Conservation (phyloP, 2,797 vertebrate species). For the Pseudochaenichthys georgianus region DNA sequence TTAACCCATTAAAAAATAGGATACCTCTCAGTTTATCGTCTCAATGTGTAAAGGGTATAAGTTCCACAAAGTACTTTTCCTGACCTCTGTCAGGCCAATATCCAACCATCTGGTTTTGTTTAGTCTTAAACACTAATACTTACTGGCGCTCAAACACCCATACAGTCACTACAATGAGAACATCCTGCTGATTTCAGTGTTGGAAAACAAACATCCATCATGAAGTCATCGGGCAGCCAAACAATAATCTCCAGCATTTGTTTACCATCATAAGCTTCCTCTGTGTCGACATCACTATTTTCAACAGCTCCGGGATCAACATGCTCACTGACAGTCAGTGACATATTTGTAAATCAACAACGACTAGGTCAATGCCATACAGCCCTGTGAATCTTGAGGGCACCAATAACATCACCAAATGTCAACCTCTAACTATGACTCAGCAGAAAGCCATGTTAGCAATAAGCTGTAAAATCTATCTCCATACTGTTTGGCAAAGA, state of each 20-base stretch:
- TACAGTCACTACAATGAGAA: constrained; percentile 30
- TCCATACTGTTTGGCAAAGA: not conserved
- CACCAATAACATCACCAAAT: constrained; percentile 35
- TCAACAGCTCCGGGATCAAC: constrained; percentile 36
- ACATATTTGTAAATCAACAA: constrained; percentile 39
- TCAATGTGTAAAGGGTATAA: not conserved
- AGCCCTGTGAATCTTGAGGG: constrained; percentile 13
- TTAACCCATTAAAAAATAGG: no score
- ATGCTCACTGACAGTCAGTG: constrained; percentile 15
- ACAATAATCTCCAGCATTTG: constrained; percentile 20
- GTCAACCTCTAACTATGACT: constrained; percentile 20
- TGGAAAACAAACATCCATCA: constrained; percentile 55
- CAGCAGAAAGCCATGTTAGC: constrained; percentile 1
- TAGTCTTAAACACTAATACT: constrained; percentile 39
- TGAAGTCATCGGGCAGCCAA: constrained; percentile 10
- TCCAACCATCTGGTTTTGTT: constrained; percentile 61
- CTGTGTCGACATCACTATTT: not conserved
- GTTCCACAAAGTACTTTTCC: constrained; percentile 8
- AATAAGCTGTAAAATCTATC: constrained; percentile 1
- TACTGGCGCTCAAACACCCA: constrained; percentile 17
- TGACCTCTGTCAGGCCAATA: constrained; percentile 23
- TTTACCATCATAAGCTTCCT: constrained; percentile 8
- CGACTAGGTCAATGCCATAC: constrained; percentile 35
- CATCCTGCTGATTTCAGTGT: constrained; percentile 15
- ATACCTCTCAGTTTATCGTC: not conserved